Base-by-base conservation (phyloP, 1,140 invertebrate genomes). In the Maniola jurtina region DNA sequence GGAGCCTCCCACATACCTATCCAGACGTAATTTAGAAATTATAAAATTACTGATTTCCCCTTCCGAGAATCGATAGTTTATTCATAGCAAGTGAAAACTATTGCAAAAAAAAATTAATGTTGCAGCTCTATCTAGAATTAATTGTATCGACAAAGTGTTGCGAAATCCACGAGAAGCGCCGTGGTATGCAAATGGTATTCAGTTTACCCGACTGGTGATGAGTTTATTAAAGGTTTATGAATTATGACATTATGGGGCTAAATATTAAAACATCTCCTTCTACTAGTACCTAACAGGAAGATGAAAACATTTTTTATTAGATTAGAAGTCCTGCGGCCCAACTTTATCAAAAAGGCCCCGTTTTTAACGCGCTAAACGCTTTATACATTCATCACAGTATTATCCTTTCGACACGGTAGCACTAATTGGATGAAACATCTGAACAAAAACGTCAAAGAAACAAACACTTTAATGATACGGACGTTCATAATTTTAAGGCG, bases 381-480 rank as follows among this genome's bases (percentile, higher is more conserved):
- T 88, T 80, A 85, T 87, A 71, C 73, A 77, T 86, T 85, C 83
- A 86, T 86, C 82, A 83, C 81, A 76, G 73, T 80, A 90, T 90
- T 90, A 90, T 89, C 84, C 86, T 89, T 90, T 90, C 86, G 88
- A 90, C 88, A 90, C 88, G 88, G 88, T 89, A 90, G 88, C 86
- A 85, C 86, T 90, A 90, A 90, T 90, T 89, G 88, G 88, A 84
- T 86, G 76, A 87, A 87, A 85, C 77, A 77, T 82, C 72, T 81
- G 75, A 76, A 84, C 74, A 84, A 87, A 88, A 90, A 83, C 71
- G 73, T 82, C 78, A 78, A 86, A 86, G 82, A 89, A 89, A 89
- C 86, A 89, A 89, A 90, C 85, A 90, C 77, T 84, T 86, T 87
- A 88, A 88, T 90, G 83, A 86, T 77, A 83, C 77, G 77, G 76